Conservation (phyloP, 2,888 invertebrate genomes). For the Pherbina coryleti region DNA sequence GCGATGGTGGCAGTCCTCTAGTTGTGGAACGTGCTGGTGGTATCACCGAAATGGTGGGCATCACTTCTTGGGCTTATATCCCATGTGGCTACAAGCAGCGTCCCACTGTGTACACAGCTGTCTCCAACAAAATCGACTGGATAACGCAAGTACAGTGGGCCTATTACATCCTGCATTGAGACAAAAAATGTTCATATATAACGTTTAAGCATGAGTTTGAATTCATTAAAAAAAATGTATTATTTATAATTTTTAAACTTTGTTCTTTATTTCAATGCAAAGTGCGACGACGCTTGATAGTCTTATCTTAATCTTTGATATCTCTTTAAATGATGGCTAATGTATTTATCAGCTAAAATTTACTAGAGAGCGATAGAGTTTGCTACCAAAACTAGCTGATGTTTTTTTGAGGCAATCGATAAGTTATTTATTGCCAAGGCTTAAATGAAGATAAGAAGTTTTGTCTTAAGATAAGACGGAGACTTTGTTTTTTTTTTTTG, state of each 20-base stretch:
- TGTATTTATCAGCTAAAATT: too few relatives aligned
- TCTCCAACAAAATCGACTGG: slow-evolving; percentile 56
- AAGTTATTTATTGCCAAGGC: too few relatives aligned
- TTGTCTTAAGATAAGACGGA: too few relatives aligned
- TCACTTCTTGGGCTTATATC: slow-evolving; percentile 61
- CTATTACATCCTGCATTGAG: slow-evolving; percentile 55
- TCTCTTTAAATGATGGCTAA: too few relatives aligned
- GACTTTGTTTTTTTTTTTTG: too few relatives aligned
- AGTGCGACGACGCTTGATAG: too few relatives aligned
- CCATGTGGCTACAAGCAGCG: slow-evolving; percentile 58
- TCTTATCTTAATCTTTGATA: too few relatives aligned
- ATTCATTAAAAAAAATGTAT: neutral
- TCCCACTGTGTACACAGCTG: slow-evolving; percentile 56
- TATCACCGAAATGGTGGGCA: slow-evolving; percentile 54
- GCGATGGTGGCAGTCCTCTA: slow-evolving; percentile 61
- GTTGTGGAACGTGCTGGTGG: slow-evolving; percentile 56
- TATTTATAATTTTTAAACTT: neutral
- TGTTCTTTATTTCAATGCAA: too few relatives aligned
- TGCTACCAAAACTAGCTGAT: too few relatives aligned
- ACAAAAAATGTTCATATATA: neutral
- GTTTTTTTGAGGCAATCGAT: too few relatives aligned
- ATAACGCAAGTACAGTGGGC: slow-evolving; percentile 58
- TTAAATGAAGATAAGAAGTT: too few relatives aligned
- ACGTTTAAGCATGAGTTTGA: neutral
- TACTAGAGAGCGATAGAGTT: too few relatives aligned